A percentile compares a stretch with the other conserved stretches of the same genome.
Evolutionary conservation across 2,888 invertebrate species (phyloP).

Genomic region (Parapristionchus giblindavisi): DNA sequence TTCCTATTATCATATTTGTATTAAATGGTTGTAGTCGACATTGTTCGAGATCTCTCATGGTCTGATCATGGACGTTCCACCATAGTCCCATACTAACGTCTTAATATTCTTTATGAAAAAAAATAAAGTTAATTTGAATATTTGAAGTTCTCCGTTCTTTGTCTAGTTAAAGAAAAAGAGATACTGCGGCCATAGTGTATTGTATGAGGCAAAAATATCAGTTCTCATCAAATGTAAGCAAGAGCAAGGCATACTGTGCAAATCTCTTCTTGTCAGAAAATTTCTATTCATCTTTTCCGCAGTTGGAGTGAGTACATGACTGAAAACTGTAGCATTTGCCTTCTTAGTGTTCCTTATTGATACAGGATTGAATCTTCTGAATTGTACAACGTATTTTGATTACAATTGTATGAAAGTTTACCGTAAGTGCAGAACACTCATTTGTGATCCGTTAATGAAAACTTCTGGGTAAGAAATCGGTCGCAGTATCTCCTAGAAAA

Average conservation of each 20-base stretch:
- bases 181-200: not conserved
- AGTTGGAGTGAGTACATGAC: too few species aligned
- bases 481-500: too few species aligned
- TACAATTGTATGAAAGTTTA: not conserved
- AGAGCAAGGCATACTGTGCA: too few species aligned
- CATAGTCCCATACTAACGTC: slow-evolving; percentile 12
- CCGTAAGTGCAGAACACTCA: not conserved
- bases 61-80: not conserved
- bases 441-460: not conserved
- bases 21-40: slow-evolving; percentile 15
- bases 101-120: not conserved
- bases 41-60: not conserved
- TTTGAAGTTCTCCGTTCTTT: not conserved
- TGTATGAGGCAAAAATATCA: not conserved
- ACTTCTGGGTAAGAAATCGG: not conserved
- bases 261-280: too few species aligned
- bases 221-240: not conserved
- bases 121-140: not conserved
- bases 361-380: not conserved
- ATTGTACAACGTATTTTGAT: not conserved
- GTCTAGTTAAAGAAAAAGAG: not conserved
- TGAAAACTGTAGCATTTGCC: not conserved
- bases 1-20: not conserved
- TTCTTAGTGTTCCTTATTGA: too few species aligned
- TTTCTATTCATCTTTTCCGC: not conserved